These are phyloP conservation scores for Porites divaricata DNA, from an alignment of 92 coral and sea anemone genomes.

Conservation along the genomic window DNA sequence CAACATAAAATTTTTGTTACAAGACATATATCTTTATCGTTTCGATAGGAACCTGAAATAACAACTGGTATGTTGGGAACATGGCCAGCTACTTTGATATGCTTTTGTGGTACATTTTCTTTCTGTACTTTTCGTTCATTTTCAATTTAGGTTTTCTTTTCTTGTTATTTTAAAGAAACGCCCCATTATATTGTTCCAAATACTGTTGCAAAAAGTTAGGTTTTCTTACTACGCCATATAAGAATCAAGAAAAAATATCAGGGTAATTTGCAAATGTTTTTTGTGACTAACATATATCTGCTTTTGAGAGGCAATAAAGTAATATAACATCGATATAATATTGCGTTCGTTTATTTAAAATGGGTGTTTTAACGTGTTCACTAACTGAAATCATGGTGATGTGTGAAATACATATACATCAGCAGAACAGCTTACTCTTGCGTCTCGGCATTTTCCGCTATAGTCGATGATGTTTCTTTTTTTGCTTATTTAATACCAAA, in stretches of 20 bases:
- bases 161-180: background rate
- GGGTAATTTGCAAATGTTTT: slow-evolving; percentile 1
- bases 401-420: no score
- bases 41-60: slow-evolving; percentile 4
- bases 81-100: background rate
- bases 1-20: no score
- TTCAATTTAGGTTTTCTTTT: background rate
- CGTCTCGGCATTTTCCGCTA: no score
- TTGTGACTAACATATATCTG: background rate
- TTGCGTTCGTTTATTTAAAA: slow-evolving; percentile 23
- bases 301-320: background rate
- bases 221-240: no score
- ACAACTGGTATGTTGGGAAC: slow-evolving; percentile 4
- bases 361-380: background rate
- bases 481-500: no score
- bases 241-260: background rate
- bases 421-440: no score
- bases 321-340: background rate
- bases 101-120: background rate
- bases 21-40: background rate
- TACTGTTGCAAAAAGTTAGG: no score
- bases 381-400: background rate
- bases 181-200: no score
- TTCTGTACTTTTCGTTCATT: no score
- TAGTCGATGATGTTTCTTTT: no score